Percentiles rank a stretch among this genome's conserved stretches.
Evolutionary conservation across 1,140 invertebrate species (phyloP).

Genomic region (Ceratina australensis): DNA sequence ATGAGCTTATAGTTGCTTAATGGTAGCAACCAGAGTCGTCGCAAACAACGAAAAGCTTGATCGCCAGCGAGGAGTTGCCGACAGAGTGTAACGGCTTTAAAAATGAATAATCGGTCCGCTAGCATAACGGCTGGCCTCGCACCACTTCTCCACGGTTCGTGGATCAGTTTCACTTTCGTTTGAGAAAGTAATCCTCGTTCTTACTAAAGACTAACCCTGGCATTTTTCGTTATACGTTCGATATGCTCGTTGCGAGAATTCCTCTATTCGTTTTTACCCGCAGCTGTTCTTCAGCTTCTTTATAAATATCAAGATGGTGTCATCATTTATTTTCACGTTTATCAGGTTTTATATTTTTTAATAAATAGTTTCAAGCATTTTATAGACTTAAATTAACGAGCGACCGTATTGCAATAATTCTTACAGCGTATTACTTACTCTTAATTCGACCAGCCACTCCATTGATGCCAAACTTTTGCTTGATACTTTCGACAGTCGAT

Average conservation of each 20-base stretch:
- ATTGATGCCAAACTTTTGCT: slow-evolving; percentile 83
- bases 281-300: too few species aligned
- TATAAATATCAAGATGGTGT: too few species aligned
- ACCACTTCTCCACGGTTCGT: slow-evolving; percentile 50
- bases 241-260: slow-evolving; percentile 20
- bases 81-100: too few species aligned
- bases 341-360: too few species aligned
- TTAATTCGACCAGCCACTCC: slow-evolving; percentile 91
- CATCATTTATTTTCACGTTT: too few species aligned
- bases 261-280: background rate
- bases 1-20: too few species aligned
- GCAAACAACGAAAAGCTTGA: too few species aligned
- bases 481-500: slow-evolving; percentile 86
- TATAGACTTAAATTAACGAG: too few species aligned
- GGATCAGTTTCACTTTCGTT: slow-evolving; percentile 67
- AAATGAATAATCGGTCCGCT: slow-evolving; percentile 56
- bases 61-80: too few species aligned
- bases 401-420: too few species aligned
- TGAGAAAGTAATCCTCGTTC: slow-evolving; percentile 68
- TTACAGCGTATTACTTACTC: slow-evolving; percentile 79
- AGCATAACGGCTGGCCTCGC: slow-evolving; percentile 62
- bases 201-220: slow-evolving; percentile 46
- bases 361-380: too few species aligned
- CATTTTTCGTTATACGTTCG: slow-evolving; percentile 7
- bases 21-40: too few species aligned